Evolutionary conservation across 2,113 vertebrate species (phyloP).

Genomic region (Dasyprocta punctata): DNA sequence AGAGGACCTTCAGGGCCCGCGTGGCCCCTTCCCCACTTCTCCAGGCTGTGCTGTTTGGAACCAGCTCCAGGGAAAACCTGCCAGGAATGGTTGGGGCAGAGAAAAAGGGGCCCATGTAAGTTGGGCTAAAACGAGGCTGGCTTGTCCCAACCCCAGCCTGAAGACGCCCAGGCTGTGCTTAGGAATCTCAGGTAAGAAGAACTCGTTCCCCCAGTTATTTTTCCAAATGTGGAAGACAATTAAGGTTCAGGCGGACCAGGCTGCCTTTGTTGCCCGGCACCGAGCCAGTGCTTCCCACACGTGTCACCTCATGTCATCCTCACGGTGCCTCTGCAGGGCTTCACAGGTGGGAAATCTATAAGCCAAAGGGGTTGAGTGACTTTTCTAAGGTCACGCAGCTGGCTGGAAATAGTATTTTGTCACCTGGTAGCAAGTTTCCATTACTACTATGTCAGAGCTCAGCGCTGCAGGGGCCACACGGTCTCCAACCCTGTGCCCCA

Average conservation of each 20-base stretch:
- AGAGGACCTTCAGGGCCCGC: not conserved
- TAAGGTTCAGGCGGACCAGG: not conserved
- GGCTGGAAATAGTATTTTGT: not conserved
- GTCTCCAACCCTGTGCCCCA: not conserved
- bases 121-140: not conserved
- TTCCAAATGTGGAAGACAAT: not conserved
- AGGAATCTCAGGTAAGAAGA: not conserved
- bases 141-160: not conserved
- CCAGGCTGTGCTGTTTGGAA: not conserved
- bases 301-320: not conserved
- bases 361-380: slow-evolving; percentile 30
- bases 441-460: not conserved
- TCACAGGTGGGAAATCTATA: not conserved
- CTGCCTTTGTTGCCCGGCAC: not conserved
- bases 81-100: too few species aligned
- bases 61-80: not conserved
- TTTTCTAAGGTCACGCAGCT: slow-evolving; percentile 16
- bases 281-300: not conserved
- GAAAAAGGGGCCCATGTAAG: too few species aligned
- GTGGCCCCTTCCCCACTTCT: not conserved
- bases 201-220: not conserved
- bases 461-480: not conserved
- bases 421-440: not conserved
- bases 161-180: not conserved
- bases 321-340: not conserved